Conservation (phyloP, 37 sponge, comb jelly and placozoan species). For the Cliona cf. orientalis region DNA sequence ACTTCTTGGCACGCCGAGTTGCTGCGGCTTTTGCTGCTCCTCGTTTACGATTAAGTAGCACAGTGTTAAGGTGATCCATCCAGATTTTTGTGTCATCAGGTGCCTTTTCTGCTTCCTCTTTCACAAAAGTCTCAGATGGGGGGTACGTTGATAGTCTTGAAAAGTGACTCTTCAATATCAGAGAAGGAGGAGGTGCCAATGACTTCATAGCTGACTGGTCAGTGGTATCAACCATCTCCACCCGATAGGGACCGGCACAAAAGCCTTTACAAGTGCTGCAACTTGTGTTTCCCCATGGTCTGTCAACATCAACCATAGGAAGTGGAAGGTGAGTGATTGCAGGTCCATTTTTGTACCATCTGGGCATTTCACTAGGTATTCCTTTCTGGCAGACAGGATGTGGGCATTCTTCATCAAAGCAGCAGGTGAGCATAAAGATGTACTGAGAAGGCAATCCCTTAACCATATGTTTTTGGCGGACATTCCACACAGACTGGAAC, state of each 20-base stretch:
- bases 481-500: no score
- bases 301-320: slow-evolving; percentile 11
- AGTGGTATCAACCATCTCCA: no score
- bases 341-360: slow-evolving; percentile 14
- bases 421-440: no score
- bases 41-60: slow-evolving; percentile 21
- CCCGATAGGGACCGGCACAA: slow-evolving; percentile 33
- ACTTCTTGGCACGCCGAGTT: slow-evolving; percentile 3
- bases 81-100: slow-evolving; percentile 18
- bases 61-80: slow-evolving; percentile 33
- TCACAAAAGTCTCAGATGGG: background rate
- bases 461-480: no score
- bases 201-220: no score
- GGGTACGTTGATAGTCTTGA: no score
- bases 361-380: background rate
- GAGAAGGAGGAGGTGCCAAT: no score
- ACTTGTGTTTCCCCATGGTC: slow-evolving; percentile 10
- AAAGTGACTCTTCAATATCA: no score
- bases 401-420: no score
- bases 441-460: no score
- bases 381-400: no score
- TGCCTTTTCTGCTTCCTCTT: background rate
- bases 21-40: slow-evolving; percentile 46
- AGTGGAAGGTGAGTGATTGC: slow-evolving; percentile 21
- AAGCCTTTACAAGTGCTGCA: slow-evolving; percentile 1